These are phyloP conservation scores for Eupithecia vulgata DNA, from an alignment of 2,888 invertebrate species.

Conservation along the genomic window DNA sequence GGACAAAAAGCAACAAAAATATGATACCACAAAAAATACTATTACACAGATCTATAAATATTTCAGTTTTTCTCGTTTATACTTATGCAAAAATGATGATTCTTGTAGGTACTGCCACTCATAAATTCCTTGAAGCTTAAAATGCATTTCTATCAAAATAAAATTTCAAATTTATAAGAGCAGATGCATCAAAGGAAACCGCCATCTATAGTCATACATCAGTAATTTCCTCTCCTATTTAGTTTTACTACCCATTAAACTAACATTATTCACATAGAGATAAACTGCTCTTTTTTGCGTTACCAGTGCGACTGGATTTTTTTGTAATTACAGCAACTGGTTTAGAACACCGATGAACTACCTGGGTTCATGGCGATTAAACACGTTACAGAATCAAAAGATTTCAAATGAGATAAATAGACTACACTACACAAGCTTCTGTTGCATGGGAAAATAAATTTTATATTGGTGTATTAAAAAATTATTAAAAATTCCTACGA, in stretches of 20 bases:
- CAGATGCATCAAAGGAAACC: slow-evolving; percentile 11
- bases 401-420: slow-evolving; percentile 6
- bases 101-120: too few species aligned
- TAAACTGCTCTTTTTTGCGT: slow-evolving; percentile 52
- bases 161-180: too few species aligned
- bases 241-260: slow-evolving; percentile 44
- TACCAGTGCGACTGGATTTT: slow-evolving; percentile 50
- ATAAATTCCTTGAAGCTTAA: too few species aligned
- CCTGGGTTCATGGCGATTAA: slow-evolving; percentile 34
- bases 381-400: slow-evolving; percentile 29
- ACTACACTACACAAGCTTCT: not conserved
- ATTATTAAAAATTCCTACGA: not conserved
- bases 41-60: too few species aligned
- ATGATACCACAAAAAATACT: too few species aligned
- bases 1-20: too few species aligned
- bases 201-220: slow-evolving; percentile 6
- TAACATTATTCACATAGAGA: slow-evolving; percentile 49
- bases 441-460: not conserved
- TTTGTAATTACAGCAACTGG: slow-evolving; percentile 51
- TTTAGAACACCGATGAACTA: slow-evolving; percentile 45
- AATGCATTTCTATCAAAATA: too few species aligned
- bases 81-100: too few species aligned
- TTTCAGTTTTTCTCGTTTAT: too few species aligned
- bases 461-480: too few species aligned
- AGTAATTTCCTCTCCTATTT: slow-evolving; percentile 38